A percentile compares a stretch with the other conserved stretches of the same genome.
Conservation (phyloP, 2,888 invertebrate species). For the Trachelus stipa region DNA sequence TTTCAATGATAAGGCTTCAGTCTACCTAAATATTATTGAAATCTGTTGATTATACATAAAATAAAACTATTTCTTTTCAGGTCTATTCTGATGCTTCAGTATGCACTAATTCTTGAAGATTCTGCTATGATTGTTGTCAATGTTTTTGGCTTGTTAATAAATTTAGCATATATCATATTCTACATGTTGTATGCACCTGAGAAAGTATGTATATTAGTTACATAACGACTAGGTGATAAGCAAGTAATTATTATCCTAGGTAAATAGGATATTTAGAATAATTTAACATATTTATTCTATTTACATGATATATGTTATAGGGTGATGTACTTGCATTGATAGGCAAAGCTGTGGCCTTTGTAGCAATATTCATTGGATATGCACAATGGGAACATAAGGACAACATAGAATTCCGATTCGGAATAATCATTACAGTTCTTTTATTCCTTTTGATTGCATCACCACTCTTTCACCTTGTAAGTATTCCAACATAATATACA, state of each 20-base stretch:
- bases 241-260: neutral
- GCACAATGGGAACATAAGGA: conserved; percentile 75
- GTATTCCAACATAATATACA: conserved; percentile 47
- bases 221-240: neutral
- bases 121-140: conserved; percentile 83
- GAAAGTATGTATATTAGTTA: conserved; percentile 49
- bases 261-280: neutral
- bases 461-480: conserved; percentile 78
- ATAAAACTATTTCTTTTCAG: conserved; percentile 67
- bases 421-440: conserved; percentile 76
- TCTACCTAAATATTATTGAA: neutral
- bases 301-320: conserved; percentile 31
- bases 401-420: conserved; percentile 77
- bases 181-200: conserved; percentile 76
- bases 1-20: neutral
- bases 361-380: conserved; percentile 74
- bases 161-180: conserved; percentile 74
- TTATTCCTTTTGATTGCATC: conserved; percentile 77
- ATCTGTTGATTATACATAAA: neutral
- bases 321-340: conserved; percentile 50
- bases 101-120: conserved; percentile 80
- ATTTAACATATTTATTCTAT: neutral
- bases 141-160: conserved; percentile 78
- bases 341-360: conserved; percentile 70
- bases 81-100: conserved; percentile 80